Base-by-base conservation (phyloP, 2,888 invertebrate species). In the Gandaritis pyraliata region DNA sequence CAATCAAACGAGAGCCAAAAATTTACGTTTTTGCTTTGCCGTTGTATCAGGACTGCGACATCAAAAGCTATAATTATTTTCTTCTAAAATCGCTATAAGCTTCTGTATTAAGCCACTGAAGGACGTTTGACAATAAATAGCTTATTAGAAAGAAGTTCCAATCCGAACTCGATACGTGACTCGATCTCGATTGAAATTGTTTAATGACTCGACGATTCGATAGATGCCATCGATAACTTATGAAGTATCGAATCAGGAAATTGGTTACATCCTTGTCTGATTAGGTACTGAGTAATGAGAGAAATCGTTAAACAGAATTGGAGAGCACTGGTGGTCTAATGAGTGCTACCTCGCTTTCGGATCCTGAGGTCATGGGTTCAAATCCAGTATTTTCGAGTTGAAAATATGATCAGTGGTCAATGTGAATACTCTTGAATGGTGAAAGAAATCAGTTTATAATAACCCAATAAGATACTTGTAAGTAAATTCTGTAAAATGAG, bases 61-160 rank as follows among this genome's bases (percentile, higher is more conserved):
- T 38, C n/a, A 33, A 16, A 6, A 7, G 4, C 13, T 15, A 7
- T 43, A 7, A 1, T 46, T n/a, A 23, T n/a, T 4, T 29, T 39
- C 29, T 38, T 30, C 1, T 48, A 7, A 50, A 33, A 12, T 10
- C 51, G 85, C 85, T 75, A 8, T 46, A 11, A 66, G 63, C 76
- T 65, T 59, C 15, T 80, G 1, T 5, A 58, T 80, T 74, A 49
- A 12, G 18, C 46, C 58, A 15, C 49, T 53, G 55, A 64, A 60
- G 74, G 70, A 71, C 77, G 74, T 85, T 89, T 90, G 90, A 90
- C 90, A 90, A 86, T 85, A 89, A 86, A 82, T 80, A 77, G 82
- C 86, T 89, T 87, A 88, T 90, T 90, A 90, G 84, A 89, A 88
- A 87, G 87, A 88, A 79, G 82, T 77, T 76, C 82, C 86, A 82